phyloP scores from a whole-genome alignment of 2,888 invertebrate species.

The Norana najaformis region DNA sequence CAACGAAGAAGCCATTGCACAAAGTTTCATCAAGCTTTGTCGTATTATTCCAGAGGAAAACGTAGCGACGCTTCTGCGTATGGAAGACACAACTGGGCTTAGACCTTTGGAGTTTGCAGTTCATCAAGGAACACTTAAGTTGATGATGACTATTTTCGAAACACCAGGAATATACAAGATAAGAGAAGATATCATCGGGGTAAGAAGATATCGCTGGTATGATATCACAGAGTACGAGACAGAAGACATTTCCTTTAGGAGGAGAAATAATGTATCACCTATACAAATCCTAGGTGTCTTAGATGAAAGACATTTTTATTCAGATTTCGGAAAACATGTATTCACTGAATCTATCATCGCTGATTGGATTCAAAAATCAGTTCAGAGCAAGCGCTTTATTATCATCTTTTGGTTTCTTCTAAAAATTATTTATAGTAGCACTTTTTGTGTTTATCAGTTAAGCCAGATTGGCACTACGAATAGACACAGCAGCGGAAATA shows the following conservation, averaged over 20 bases:
- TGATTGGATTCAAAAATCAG: not conserved
- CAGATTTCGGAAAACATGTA: not conserved
- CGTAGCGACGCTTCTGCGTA: not conserved
- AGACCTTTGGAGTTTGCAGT: not conserved
- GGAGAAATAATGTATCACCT: not conserved
- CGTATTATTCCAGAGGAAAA: not conserved
- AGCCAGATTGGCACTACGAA: not conserved
- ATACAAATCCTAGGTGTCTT: not conserved
- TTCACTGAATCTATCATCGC: conserved; percentile 16
- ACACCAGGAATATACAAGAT: not conserved
- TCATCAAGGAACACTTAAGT: not conserved
- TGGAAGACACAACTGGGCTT: not conserved
- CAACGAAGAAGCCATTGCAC: not conserved
- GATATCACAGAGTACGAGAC: conserved; percentile 24
- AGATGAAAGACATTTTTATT: not conserved
- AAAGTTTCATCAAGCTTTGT: not conserved
- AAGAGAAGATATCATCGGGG: not conserved
- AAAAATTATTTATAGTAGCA: not conserved
- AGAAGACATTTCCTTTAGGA: not conserved
- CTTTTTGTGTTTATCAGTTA: conserved; percentile 1
- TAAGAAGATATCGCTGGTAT: not conserved
- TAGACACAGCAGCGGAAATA: not conserved
- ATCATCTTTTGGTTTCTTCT: not conserved
- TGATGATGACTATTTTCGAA: conserved; percentile 23
- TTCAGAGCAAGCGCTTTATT: not conserved